Conservation (phyloP, 2,113 vertebrate genomes). For the Pantherophis guttatus region DNA sequence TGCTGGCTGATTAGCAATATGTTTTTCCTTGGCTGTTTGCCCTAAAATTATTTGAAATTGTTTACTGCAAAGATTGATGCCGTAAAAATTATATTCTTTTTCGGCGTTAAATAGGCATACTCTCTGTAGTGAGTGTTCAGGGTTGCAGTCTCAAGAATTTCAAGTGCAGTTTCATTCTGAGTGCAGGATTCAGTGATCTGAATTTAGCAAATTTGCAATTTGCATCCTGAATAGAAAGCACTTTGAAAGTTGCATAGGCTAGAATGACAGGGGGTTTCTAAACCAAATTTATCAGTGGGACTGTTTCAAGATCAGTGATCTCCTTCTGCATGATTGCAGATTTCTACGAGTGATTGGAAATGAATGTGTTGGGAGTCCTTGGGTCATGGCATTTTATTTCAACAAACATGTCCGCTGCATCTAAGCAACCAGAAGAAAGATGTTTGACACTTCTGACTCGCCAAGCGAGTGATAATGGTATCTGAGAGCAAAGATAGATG, state of each 20-base stretch:
- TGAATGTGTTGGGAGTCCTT: background rate
- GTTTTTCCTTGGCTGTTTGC: background rate
- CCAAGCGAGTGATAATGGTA: conserved; percentile 32
- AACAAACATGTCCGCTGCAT: conserved; percentile 13
- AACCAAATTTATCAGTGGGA: background rate
- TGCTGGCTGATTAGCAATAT: background rate
- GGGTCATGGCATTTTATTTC: conserved; percentile 10
- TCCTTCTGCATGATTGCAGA: background rate
- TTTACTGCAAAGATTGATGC: background rate
- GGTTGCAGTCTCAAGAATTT: background rate
- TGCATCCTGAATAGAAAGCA: background rate
- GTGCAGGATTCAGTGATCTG: background rate
- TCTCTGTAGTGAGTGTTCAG: background rate
- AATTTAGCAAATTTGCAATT: background rate
- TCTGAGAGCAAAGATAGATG: conserved; percentile 40
- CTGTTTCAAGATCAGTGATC: conserved; percentile 10
- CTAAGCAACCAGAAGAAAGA: conserved; percentile 17
- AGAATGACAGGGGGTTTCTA: too few relatives aligned
- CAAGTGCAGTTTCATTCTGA: background rate
- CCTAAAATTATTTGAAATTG: background rate
- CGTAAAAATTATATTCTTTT: too few relatives aligned
- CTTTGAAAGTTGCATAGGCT: background rate
- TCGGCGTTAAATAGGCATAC: background rate
- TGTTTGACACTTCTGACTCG: background rate
- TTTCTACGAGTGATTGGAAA: background rate